Percentiles rank a stretch among this genome's conserved stretches.
Conservation (phyloP, 2,113 vertebrate genomes). For the Ondatra zibethicus region DNA sequence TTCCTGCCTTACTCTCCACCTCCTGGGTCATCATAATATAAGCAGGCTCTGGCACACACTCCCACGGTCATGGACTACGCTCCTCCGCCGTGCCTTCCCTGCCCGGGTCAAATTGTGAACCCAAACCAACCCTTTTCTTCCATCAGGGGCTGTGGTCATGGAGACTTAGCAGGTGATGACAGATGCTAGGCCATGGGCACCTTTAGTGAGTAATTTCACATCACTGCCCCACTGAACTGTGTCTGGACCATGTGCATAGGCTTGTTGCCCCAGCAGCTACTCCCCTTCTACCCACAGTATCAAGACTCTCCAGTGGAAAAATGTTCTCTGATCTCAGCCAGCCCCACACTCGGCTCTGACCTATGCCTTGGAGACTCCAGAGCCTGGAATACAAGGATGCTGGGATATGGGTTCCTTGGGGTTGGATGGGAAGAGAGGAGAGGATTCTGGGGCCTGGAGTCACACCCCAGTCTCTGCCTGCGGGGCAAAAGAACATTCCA, state of each 20-base stretch:
- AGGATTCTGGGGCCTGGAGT: neutral
- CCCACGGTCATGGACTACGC: neutral
- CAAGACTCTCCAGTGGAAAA: neutral
- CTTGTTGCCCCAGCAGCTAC: neutral
- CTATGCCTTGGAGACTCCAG: neutral
- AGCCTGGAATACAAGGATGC: neutral
- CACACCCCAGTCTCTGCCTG: neutral
- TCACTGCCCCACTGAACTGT: too few relatives aligned
- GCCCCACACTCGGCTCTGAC: neutral
- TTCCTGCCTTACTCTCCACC: neutral
- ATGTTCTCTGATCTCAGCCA: neutral
- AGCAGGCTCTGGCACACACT: neutral
- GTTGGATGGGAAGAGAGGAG: neutral
- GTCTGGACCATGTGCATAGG: neutral
- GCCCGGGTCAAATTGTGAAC: neutral
- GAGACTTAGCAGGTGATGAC: too few relatives aligned
- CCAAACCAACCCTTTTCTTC: neutral
- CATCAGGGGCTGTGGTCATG: neutral
- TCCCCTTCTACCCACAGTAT: neutral
- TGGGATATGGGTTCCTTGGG: neutral
- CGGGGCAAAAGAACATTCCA: neutral
- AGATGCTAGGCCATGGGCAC: accelerated
- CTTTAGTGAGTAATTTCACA: neutral
- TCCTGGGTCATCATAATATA: neutral
- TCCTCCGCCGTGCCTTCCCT: neutral